Evolutionary conservation across 1,140 invertebrate species (phyloP).

Genomic region (Eriocheir sinensis): DNA sequence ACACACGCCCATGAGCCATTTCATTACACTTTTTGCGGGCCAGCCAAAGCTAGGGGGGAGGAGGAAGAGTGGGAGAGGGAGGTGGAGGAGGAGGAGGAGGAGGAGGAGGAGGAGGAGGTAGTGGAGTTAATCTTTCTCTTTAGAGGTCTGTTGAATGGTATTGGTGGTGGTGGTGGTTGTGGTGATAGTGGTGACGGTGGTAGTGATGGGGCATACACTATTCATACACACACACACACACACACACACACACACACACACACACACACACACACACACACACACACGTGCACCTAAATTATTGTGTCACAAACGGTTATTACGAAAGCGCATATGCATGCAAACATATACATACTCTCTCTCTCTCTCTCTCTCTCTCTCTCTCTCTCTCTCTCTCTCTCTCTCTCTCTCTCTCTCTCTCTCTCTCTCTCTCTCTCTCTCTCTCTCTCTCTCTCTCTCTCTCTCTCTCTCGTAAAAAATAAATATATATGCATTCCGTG

Average conservation of each 20-base stretch:
- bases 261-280: background rate
- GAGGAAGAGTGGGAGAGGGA: background rate
- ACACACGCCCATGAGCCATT: too few species aligned
- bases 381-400: constrained; percentile 40
- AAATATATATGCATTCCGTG: too few species aligned
- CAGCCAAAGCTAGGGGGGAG: background rate
- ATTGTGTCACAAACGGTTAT: too few species aligned
- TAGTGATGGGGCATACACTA: too few species aligned
- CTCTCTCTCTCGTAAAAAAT: too few species aligned
- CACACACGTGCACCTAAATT: too few species aligned
- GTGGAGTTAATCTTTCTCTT: background rate
- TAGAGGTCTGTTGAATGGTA: background rate
- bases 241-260: background rate
- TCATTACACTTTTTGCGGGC: background rate
- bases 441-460: constrained; percentile 17
- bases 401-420: constrained; percentile 49
- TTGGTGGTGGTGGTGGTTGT: too few species aligned
- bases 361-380: constrained; percentile 29
- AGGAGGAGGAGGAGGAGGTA: background rate
- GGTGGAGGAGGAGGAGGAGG: background rate
- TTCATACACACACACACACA: background rate
- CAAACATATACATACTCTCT: background rate
- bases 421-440: constrained; percentile 32
- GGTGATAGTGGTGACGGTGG: background rate
- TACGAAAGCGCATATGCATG: background rate